Evolutionary conservation across 2,888 invertebrate genomes (phyloP).

Genomic region (Metellina segmentata): DNA sequence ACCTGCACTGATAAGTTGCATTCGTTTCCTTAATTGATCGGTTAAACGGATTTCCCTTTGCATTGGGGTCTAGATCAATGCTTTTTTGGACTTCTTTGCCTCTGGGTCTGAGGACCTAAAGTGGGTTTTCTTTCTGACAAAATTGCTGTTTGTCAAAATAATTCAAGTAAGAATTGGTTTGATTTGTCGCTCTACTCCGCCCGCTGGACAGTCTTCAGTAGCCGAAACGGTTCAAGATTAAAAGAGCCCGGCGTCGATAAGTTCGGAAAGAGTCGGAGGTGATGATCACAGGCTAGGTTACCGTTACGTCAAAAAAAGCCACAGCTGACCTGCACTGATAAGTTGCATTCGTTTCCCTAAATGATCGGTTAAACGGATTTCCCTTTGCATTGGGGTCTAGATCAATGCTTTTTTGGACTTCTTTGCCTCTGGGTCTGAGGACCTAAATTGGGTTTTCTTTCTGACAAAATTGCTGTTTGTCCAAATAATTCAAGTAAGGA

Average conservation of each 20-base stretch:
- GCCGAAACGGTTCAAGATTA: not conserved
- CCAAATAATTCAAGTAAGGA: too few species aligned
- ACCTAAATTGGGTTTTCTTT: too few species aligned
- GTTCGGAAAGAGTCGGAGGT: not conserved
- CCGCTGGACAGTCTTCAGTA: too few species aligned
- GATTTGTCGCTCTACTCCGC: not conserved
- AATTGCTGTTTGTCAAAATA: too few species aligned
- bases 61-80: not conserved
- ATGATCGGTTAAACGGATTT: not conserved
- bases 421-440: too few species aligned
- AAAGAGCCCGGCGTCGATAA: not conserved
- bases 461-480: too few species aligned
- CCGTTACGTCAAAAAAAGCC: too few species aligned
- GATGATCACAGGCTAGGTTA: conserved; percentile 2
- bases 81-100: too few species aligned
- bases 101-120: too few species aligned
- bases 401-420: not conserved
- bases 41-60: not conserved
- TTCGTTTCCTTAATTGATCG: not conserved
- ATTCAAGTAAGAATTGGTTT: too few species aligned
- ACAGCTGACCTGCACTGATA: not conserved
- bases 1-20: not conserved
- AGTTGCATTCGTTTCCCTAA: not conserved
- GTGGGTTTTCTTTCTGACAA: too few species aligned
- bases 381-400: not conserved